Evolutionary conservation across 1,140 invertebrate species (phyloP).

Genomic region (Neodiprion virginianus): DNA sequence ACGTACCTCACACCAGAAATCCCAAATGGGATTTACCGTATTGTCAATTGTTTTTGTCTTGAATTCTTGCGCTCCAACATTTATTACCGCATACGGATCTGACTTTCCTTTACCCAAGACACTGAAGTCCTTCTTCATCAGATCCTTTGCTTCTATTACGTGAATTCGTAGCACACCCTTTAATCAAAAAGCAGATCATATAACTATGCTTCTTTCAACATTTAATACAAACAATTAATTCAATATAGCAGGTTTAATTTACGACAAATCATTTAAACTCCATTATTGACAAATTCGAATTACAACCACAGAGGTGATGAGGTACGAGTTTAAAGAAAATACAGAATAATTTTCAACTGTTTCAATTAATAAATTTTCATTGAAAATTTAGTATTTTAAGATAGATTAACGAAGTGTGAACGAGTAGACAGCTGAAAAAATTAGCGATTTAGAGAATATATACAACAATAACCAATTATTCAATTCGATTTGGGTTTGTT

Average conservation of each 20-base stretch:
- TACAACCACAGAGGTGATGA: no score
- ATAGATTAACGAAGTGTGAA: no score
- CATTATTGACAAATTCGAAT: no score
- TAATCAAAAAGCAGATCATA: slow-evolving; percentile 15
- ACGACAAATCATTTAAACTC: slow-evolving; percentile 13
- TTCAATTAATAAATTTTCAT: no score
- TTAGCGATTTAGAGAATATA: no score
- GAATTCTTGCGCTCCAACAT: slow-evolving; percentile 87
- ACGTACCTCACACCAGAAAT: slow-evolving; percentile 90
- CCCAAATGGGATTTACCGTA: slow-evolving; percentile 92
- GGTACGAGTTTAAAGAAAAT: no score
- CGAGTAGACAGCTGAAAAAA: no score
- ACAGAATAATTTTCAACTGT: no score
- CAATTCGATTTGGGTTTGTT: no score
- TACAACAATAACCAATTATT: no score
- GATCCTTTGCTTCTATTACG: slow-evolving; percentile 90
- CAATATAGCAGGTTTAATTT: neutral
- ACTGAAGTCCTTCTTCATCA: slow-evolving; percentile 91
- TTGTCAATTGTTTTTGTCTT: slow-evolving; percentile 90
- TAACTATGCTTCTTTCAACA: no score
- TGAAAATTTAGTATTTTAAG: no score
- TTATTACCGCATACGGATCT: slow-evolving; percentile 91
- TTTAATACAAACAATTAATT: slow-evolving; percentile 14
- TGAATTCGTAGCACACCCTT: slow-evolving; percentile 86
- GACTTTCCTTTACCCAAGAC: slow-evolving; percentile 94